Base-by-base conservation (phyloP, 2,113 vertebrate genomes). In the Junco hyemalis region DNA sequence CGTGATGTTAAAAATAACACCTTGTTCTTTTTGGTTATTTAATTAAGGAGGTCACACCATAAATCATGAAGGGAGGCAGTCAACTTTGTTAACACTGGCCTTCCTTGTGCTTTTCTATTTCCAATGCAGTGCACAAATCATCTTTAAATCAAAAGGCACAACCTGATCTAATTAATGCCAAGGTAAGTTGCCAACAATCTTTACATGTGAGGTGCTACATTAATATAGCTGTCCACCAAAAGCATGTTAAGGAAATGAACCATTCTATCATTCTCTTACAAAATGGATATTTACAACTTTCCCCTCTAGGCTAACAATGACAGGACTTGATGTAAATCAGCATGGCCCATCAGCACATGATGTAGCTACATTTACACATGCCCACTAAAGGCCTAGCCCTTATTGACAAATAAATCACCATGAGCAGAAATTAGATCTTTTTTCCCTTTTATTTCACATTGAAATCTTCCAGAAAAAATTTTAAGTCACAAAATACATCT, bases 161-260 rank as follows among this genome's bases (percentile, higher is more conserved):
- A 61, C 25, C 35, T 35, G 9, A 89, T 36, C 51, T 84, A 84
- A 94, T 45, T n/a, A 91, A 91, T 71, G 47, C 68, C 25, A 53
- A 81, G 95, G 22, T 40, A 69, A 86, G 80, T 26, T 84, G 87
- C 69, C 81, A 93, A 81, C 44, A 64, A 31, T 76, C 81, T 89
- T 74, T 47, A 51, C 24, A 35, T 51, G 64, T 47, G 35, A 92
- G 21, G 42, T 66, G 64, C 14, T 92, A 47, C 47, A 68, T 54
- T 89, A 94, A 93, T 74, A 81, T 8, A 89, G 40, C 48, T 59
- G 81, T 91, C 90, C 48, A 92, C 88, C 65, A 81, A 64, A 89
- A 68, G 19, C 35, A 68, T 25, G 42, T 74, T 78, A 89, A 84
- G 56, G 44, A 89, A 95, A 95, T 78, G 44, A 92, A 87, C 73